Percentiles rank a stretch among this genome's conserved stretches.
These are phyloP conservation scores for Knipowitschia caucasica DNA, from an alignment of 2,797 vertebrate species.

Conservation along the genomic window DNA sequence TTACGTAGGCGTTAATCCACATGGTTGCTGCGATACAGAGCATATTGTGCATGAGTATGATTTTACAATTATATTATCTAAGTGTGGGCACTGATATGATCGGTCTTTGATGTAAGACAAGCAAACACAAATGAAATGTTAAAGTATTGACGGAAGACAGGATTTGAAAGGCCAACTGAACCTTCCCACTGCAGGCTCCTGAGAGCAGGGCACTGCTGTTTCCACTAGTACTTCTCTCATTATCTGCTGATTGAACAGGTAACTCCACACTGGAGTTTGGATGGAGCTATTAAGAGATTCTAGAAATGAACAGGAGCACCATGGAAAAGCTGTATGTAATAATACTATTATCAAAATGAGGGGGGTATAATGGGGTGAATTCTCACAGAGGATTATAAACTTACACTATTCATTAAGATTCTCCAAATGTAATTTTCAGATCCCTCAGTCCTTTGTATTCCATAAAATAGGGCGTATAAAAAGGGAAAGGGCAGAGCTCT, in stretches of 20 bases:
- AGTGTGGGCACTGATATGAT: not conserved
- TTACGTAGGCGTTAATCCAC: slow-evolving; percentile 5
- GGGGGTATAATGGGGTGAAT: slow-evolving; percentile 8
- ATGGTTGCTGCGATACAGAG: slow-evolving; percentile 5
- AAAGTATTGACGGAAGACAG: not conserved
- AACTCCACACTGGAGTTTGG: slow-evolving; percentile 6
- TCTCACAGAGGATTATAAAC: slow-evolving; percentile 11
- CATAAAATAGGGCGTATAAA: slow-evolving; percentile 15
- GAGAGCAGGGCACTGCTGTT: slow-evolving; percentile 7
- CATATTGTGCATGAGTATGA: not conserved
- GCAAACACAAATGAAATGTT: slow-evolving; percentile 6
- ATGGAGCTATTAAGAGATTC: slow-evolving; percentile 4
- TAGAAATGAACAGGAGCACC: slow-evolving; percentile 10
- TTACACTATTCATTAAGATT: slow-evolving; percentile 18
- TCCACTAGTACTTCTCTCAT: slow-evolving; percentile 10
- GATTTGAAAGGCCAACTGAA: slow-evolving; percentile 23
- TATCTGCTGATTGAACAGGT: slow-evolving; percentile 9
- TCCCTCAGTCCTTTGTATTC: slow-evolving; percentile 12
- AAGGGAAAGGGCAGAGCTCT: slow-evolving; percentile 13
- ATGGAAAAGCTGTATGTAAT: slow-evolving; percentile 11
- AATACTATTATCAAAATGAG: slow-evolving; percentile 12
- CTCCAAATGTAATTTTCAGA: slow-evolving; percentile 32
- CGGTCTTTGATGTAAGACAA: not conserved
- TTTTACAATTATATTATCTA: not conserved
- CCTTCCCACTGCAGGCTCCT: slow-evolving; percentile 13